phyloP scores from a whole-genome alignment of 2,888 invertebrate genomes.

The Euphydryas editha region DNA sequence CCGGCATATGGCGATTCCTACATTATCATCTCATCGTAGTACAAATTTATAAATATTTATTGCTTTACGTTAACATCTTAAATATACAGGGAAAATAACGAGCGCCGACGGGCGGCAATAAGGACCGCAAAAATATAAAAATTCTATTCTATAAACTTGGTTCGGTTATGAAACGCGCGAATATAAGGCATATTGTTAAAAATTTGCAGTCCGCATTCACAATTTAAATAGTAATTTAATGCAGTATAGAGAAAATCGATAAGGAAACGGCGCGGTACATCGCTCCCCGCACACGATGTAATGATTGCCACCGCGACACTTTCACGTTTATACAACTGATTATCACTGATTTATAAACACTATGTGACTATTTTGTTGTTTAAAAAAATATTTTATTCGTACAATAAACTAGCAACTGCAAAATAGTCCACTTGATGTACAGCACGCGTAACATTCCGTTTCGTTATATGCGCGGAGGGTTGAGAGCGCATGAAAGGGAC shows the following conservation, averaged over 20 bases:
- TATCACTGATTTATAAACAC: slow-evolving; percentile 45
- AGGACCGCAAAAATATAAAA: slow-evolving; percentile 39
- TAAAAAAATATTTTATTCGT: slow-evolving; percentile 38
- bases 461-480: slow-evolving; percentile 48
- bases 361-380: slow-evolving; percentile 31
- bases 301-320: slow-evolving; percentile 61
- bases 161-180: slow-evolving; percentile 52
- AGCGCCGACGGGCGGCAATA: slow-evolving; percentile 31
- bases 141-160: slow-evolving; percentile 36
- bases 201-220: slow-evolving; percentile 71
- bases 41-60: slow-evolving; percentile 41
- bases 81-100: slow-evolving; percentile 29
- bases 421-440: slow-evolving; percentile 51
- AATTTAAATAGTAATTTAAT: slow-evolving; percentile 76
- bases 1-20: slow-evolving; percentile 60
- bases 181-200: slow-evolving; percentile 61
- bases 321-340: slow-evolving; percentile 52
- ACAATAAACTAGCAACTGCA: slow-evolving; percentile 37
- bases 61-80: slow-evolving; percentile 39
- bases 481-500: slow-evolving; percentile 67
- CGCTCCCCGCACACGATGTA: slow-evolving; percentile 62
- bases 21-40: slow-evolving; percentile 47
- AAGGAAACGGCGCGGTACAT: slow-evolving; percentile 76
- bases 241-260: slow-evolving; percentile 82
- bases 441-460: slow-evolving; percentile 56